Base-by-base conservation (phyloP, 2,797 vertebrate species). In the Pseudochirops cupreus region DNA sequence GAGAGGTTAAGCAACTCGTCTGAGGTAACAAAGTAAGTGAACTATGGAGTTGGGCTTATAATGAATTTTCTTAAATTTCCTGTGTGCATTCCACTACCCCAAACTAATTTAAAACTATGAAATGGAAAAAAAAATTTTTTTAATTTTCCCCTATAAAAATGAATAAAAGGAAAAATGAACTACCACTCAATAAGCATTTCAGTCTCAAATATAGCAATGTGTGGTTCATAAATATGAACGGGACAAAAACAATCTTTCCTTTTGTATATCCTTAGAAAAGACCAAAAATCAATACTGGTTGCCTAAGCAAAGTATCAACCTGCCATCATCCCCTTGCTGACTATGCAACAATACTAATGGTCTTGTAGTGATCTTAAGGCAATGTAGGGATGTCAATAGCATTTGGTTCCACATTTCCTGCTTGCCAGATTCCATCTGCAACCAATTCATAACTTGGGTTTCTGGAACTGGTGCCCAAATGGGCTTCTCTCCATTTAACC, bases 351-450 rank as follows among this genome's bases (percentile, higher is more conserved):
- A 98, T 97, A 98, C 98, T 98, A 98, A 98, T 98, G 96, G 97
- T 94, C 97, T 98, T 98, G 97, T 97, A 97, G 98, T 98, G 97
- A 98, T 98, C 98, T 98, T 98, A 98, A 97, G 96, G 98, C 98
- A 99, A 98, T 96, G 97, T 96, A 94, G 97, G 96, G 95, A 98
- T 99, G 99, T 99, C 99, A 98, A 99, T 99, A 99, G 96, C 97
- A 99, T 99, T 99, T 98, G 98, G 97, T 99, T 99, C 98, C 98
- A 98, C 98, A 98, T 98, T 98, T 99, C 98, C 98, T 98, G 97
- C 98, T 98, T 98, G 97, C 98, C 98, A 98, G 94, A 96, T 98
- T 98, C 98, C 98, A 99, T 99, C 98, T 99, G 97, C 98, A 99
- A 98, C 97, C 98, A 98, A 98, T 99, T 99, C 97, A 98, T 98